A percentile compares a stretch with the other conserved stretches of the same genome.
phyloP scores from a whole-genome alignment of 1,140 invertebrate species.

The Manduca sexta region DNA sequence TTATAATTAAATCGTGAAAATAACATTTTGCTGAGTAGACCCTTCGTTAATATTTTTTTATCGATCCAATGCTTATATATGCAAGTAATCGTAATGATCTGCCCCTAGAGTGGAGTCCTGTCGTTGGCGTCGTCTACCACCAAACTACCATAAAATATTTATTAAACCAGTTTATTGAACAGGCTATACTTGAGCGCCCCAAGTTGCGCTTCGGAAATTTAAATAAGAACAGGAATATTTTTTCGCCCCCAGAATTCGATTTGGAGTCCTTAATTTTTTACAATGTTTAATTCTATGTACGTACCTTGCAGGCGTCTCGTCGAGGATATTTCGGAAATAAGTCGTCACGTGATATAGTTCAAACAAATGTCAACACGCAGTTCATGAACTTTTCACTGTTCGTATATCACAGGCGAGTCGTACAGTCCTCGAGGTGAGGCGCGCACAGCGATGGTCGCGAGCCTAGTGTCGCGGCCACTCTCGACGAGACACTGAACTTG shows the following conservation, averaged over 20 bases:
- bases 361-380: slow-evolving; percentile 66
- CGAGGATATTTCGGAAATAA: slow-evolving; percentile 14
- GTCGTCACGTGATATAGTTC: slow-evolving; percentile 55
- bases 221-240: slow-evolving; percentile 1
- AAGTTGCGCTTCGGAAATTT: slow-evolving; percentile 14
- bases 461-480: slow-evolving; percentile 66
- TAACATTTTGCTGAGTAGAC: no score
- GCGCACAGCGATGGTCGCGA: slow-evolving; percentile 48
- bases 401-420: slow-evolving; percentile 58
- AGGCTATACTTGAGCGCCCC: slow-evolving; percentile 25
- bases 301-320: slow-evolving; percentile 27
- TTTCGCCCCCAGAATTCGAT: slow-evolving; percentile 3
- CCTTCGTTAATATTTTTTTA: no score
- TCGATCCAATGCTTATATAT: no score
- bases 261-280: no score
- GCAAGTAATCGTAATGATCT: no score
- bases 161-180: slow-evolving; percentile 56
- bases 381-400: slow-evolving; percentile 71
- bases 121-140: slow-evolving; percentile 12
- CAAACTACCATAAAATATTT: slow-evolving; percentile 51
- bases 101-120: not conserved
- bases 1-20: no score
- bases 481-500: slow-evolving; percentile 74
- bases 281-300: slow-evolving; percentile 10
- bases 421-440: slow-evolving; percentile 58